Evolutionary conservation across 2,888 invertebrate genomes (phyloP).

Genomic region (Poecilobothrus nobilitatus): DNA sequence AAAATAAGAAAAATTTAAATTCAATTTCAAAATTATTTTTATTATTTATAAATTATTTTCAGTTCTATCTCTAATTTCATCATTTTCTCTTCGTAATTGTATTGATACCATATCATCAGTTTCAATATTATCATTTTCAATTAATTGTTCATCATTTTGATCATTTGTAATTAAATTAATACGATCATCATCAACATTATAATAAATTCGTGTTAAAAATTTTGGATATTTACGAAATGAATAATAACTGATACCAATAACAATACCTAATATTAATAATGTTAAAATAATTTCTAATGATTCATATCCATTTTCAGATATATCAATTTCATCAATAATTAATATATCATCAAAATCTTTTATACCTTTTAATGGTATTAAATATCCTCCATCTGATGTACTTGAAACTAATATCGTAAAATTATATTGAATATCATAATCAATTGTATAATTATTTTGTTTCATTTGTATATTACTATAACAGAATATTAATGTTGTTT

Average conservation of each 20-base stretch:
- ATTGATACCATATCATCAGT: neutral
- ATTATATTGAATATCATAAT: neutral
- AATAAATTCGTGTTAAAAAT: neutral
- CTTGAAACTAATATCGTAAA: neutral
- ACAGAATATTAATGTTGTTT: neutral
- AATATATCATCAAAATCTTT: neutral
- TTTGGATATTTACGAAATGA: neutral
- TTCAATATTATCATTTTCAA: neutral
- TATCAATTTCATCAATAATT: neutral
- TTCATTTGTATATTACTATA: neutral
- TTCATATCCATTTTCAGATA: neutral
- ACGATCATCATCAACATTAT: neutral
- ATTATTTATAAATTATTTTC: no score
- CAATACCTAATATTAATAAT: neutral
- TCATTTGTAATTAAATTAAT: neutral
- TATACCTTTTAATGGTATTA: neutral
- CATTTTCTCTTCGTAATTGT: neutral
- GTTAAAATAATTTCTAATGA: neutral
- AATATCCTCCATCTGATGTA: neutral
- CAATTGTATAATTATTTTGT: neutral
- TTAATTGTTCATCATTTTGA: neutral
- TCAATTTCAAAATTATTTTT: no score
- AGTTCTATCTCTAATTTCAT: no score
- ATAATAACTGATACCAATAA: neutral
- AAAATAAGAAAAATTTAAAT: no score